Evolutionary conservation across 1,140 invertebrate genomes (phyloP), one percentile per base, ranked within the genome.

Genomic region (Drosophila ogumai): DNA sequence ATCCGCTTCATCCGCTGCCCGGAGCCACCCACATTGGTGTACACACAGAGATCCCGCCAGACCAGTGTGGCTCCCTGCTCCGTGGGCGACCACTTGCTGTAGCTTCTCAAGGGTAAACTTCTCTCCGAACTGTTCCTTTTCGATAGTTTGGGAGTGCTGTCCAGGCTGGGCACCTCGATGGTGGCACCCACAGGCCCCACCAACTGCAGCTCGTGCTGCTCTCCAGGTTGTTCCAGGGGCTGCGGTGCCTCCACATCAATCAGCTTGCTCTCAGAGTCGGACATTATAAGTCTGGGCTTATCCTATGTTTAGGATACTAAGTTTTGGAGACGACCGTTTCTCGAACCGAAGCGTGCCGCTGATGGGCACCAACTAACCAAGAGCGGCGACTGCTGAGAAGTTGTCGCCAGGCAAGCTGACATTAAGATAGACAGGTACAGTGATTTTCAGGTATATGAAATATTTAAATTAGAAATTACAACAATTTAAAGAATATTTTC

Each of bases 11-110:
- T 94, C n/a, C 61, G 43, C 17, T 43, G 63, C 3, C 75, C 81
- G 1, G 82, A 81, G 13, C 78, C 74, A 58, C 92, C 91, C 49
- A 94, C 94, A 38, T 93, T 93, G 50, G 95, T 94, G 75, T 95
- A 96, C 0, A 96, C 95, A 38, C 94, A 95, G 0, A 97, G 90
- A 86, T 97, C 95, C n/a, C 94, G 93, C 96, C 96, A 97, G 1
- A 96, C 95, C 32, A 97, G 91, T 0, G 96, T 96, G 28, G 95
- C 94, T 0, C 94, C 95, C 58, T 94, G 93, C 91, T 94, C 79
- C 57, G 91, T 79, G 63, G 94, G 94, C 28, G 94, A 93, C 94
- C 94, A 94, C 75, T 93, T 92, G 49, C 85, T 93, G 63, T 94
- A 94, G 81, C 91, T 93, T 28, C 93, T 79, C 52, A 92, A 41